Evolutionary conservation across 2,113 vertebrate species (phyloP).

Genomic region (Rhynchomys soricoides): DNA sequence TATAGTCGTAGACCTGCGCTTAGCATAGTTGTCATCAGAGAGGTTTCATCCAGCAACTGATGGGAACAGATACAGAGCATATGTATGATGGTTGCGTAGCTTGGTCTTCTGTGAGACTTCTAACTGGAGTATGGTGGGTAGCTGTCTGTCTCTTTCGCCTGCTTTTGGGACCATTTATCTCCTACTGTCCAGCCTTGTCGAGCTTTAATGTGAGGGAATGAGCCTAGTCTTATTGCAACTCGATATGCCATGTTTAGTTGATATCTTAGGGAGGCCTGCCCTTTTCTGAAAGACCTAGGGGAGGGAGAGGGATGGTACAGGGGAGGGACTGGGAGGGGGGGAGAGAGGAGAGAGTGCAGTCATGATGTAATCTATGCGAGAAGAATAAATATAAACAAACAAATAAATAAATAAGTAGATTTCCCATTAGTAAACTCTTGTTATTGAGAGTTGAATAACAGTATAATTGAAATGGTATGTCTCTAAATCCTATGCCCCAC

Average conservation of each 20-base stretch:
- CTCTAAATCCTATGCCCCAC: not conserved
- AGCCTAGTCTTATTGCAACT: not conserved
- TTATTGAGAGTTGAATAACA: not conserved
- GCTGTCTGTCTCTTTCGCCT: not conserved
- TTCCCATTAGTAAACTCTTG: not conserved
- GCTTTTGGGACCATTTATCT: not conserved
- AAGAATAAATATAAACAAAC: not conserved
- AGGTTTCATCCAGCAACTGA: too few relatives aligned
- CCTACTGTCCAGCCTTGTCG: not conserved
- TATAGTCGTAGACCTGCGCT: too few relatives aligned
- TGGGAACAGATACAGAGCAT: not conserved
- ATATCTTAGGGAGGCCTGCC: not conserved
- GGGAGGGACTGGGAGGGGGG: not conserved
- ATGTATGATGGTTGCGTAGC: not conserved
- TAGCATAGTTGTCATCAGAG: too few relatives aligned
- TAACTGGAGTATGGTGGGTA: not conserved
- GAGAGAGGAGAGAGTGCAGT: not conserved
- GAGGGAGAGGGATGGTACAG: not conserved
- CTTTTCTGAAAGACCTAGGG: not conserved
- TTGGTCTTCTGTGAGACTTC: not conserved
- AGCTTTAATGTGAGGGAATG: too few relatives aligned
- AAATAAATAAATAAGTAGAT: not conserved
- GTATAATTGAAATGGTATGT: not conserved
- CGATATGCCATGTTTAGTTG: not conserved
- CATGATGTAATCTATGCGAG: not conserved